Conservation (phyloP, 2,888 invertebrate species). For the Macaria liturata region DNA sequence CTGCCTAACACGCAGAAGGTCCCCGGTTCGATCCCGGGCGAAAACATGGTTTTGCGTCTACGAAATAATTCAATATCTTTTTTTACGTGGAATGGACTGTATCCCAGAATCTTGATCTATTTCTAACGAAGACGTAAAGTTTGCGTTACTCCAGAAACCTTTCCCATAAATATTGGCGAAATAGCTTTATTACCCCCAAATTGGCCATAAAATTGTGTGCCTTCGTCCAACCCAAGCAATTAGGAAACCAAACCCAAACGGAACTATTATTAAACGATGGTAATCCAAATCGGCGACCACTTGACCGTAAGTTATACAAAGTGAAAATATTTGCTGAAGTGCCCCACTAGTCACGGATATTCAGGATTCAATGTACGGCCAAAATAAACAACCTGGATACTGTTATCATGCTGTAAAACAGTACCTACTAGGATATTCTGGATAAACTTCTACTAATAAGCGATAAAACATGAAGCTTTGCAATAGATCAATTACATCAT, state of each 20-base stretch:
- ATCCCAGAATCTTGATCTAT: too few species aligned
- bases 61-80: too few species aligned
- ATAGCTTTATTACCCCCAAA: constrained; percentile 7
- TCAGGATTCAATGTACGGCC: constrained; percentile 54
- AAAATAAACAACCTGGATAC: constrained; percentile 54
- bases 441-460: too few species aligned
- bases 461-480: too few species aligned
- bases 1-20: constrained; percentile 96
- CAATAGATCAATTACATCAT: too few species aligned
- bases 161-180: background rate
- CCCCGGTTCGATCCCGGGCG: constrained; percentile 96
- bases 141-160: too few species aligned
- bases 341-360: constrained; percentile 38
- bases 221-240: constrained; percentile 8
- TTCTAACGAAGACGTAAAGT: too few species aligned
- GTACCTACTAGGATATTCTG: constrained; percentile 2
- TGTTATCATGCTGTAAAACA: constrained; percentile 22
- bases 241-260: constrained; percentile 20
- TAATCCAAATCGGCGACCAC: constrained; percentile 25
- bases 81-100: too few species aligned
- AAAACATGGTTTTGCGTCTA: constrained; percentile 81
- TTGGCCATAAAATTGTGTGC: constrained; percentile 17
- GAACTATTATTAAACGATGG: constrained; percentile 22
- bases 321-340: constrained; percentile 36
- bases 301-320: constrained; percentile 33